These are phyloP conservation scores for Syngnathus floridae DNA, from an alignment of 2,113 vertebrate species.

Conservation along the genomic window DNA sequence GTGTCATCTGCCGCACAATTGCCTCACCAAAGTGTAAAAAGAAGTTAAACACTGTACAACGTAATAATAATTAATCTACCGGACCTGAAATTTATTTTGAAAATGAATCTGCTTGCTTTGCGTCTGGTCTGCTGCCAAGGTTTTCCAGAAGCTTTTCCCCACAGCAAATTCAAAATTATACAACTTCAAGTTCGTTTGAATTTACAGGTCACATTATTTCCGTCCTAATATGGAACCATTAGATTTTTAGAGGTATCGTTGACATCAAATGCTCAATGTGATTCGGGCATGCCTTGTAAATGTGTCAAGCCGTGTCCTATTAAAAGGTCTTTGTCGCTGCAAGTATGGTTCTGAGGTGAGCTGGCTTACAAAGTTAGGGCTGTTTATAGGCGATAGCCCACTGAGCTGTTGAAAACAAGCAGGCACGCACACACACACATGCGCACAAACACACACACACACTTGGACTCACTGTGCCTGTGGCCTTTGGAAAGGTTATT, in stretches of 20 bases:
- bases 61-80: background rate
- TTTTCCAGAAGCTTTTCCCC: too few species aligned
- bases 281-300: conserved; percentile 30
- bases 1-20: too few species aligned
- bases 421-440: conserved; percentile 13
- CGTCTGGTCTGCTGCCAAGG: too few species aligned
- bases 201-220: background rate
- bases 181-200: background rate
- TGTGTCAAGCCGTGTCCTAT: conserved; percentile 54
- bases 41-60: background rate
- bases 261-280: conserved; percentile 18
- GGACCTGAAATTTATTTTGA: background rate
- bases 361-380: conserved; percentile 52
- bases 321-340: conserved; percentile 59
- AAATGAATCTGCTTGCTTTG: too few species aligned
- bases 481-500: conserved; percentile 77
- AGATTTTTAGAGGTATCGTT: conserved; percentile 10
- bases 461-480: conserved; percentile 77
- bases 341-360: conserved; percentile 51
- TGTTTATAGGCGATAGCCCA: conserved; percentile 51
- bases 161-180: background rate
- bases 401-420: conserved; percentile 36
- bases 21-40: background rate
- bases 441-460: background rate
- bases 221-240: background rate